phyloP scores from a whole-genome alignment of 2,888 invertebrate genomes.

The Platycheirus albimanus region DNA sequence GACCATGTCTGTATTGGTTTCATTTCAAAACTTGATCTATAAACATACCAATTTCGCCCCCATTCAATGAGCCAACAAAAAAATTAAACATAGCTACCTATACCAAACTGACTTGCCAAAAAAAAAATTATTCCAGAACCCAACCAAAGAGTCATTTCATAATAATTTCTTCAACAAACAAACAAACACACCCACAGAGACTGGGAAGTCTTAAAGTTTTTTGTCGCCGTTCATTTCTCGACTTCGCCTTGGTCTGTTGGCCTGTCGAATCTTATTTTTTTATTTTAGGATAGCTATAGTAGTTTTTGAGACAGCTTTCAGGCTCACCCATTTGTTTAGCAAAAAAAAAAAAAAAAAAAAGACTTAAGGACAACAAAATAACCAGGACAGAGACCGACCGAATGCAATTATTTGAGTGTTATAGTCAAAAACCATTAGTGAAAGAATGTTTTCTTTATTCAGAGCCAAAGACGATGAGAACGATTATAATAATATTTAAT shows the following conservation, averaged over 20 bases:
- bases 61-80: conserved; percentile 21
- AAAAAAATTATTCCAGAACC: conserved; percentile 5
- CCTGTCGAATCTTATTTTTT: conserved; percentile 39
- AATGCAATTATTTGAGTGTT: conserved; percentile 43
- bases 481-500: conserved; percentile 54
- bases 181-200: conserved; percentile 64
- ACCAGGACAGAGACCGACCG: conserved; percentile 24
- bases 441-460: conserved; percentile 64
- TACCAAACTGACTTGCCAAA: conserved; percentile 46
- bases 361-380: conserved; percentile 43
- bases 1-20: conserved; percentile 5
- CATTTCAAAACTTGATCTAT: conserved; percentile 24
- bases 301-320: conserved; percentile 39
- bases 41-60: conserved; percentile 38
- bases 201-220: conserved; percentile 37
- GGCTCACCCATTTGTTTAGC: conserved; percentile 62
- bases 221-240: conserved; percentile 22
- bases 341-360: too few species aligned
- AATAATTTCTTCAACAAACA: conserved; percentile 44
- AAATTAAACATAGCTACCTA: not conserved
- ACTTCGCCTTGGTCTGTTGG: conserved; percentile 19
- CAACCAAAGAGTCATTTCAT: conserved; percentile 50
- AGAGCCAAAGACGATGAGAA: conserved; percentile 33
- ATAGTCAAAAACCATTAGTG: conserved; percentile 70
- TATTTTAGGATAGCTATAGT: conserved; percentile 58